Base-by-base conservation (phyloP, 2,113 vertebrate species). In the Syngnathoides biaculeatus region DNA sequence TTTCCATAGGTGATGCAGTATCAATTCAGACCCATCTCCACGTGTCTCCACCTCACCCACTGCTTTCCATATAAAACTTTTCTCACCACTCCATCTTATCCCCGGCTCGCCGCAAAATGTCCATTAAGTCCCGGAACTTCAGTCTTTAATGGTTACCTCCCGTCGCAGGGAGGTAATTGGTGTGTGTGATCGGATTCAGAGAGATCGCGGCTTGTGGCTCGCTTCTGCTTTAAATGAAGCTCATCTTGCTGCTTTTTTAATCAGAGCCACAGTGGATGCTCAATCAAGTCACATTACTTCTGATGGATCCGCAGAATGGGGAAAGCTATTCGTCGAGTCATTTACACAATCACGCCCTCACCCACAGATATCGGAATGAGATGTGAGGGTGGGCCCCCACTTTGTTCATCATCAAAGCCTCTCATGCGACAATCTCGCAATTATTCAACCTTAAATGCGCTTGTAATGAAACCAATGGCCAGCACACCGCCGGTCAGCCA, bases 241-340 rank as follows among this genome's bases (percentile, higher is more conserved):
- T 80, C 81, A 87, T 89, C 79, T 78, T 50, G 81, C 80, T 78
- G 78, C 74, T 52, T 65, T 52, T 90, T 84, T 89, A 90, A 91
- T 91, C 89, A 88, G 86, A 84, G 77, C 69, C 75, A 48, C 68
- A 61, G 75, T 82, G 87, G 73, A 84, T 64, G 83, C 84, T 88
- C 87, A 90, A 90, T 91, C 89, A 89, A 78, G 80, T 78, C 69
- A 64, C 86, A 81, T 90, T 62, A 42, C 39, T 62, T 87, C 85
- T 90, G 88, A 91, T 91, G 88, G 89, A 92, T 89, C 88, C 82
- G 69, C 60, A 52, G 83, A 87, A 86, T 79, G 80, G 82, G 82
- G 78, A 79, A 84, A 79, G 67, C 86, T 83, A 91, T 91, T 89
- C 83, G 91, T 89, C 89, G 89, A 90, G 85, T 89, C 88, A 90